phyloP scores from a whole-genome alignment of 2,797 vertebrate genomes.

The Xerus rutilus region DNA sequence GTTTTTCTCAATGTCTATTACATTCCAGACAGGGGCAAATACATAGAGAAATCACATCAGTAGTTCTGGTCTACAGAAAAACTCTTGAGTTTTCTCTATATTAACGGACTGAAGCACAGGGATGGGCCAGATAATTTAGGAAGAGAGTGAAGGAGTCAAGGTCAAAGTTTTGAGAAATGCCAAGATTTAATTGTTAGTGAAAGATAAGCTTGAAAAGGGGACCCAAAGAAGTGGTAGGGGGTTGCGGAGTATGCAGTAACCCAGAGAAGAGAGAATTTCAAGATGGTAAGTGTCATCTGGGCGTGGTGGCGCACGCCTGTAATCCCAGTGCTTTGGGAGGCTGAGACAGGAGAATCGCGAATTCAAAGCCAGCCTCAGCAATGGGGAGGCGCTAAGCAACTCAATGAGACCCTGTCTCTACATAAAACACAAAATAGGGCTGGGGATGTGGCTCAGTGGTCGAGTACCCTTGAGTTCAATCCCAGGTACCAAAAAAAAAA shows the following conservation, averaged over 20 bases:
- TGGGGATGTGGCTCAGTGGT: too few species aligned
- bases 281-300: background rate
- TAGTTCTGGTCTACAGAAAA: background rate
- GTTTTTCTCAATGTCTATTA: conserved; percentile 13
- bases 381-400: too few species aligned
- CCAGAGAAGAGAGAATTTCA: background rate
- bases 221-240: background rate
- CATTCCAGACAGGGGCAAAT: background rate
- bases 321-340: too few species aligned
- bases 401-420: too few species aligned
- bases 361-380: too few species aligned
- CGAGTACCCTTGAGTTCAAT: too few species aligned
- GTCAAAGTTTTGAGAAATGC: background rate
- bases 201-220: background rate
- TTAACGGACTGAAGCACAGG: background rate
- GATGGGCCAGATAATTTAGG: background rate
- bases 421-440: too few species aligned
- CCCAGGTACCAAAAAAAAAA: too few species aligned
- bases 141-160: background rate
- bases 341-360: too few species aligned
- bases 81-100: background rate
- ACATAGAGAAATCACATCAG: background rate
- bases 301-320: too few species aligned
- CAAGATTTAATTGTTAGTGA: background rate
- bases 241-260: background rate